phyloP scores from a whole-genome alignment of 2,113 vertebrate genomes.

The Sander lucioperca region DNA sequence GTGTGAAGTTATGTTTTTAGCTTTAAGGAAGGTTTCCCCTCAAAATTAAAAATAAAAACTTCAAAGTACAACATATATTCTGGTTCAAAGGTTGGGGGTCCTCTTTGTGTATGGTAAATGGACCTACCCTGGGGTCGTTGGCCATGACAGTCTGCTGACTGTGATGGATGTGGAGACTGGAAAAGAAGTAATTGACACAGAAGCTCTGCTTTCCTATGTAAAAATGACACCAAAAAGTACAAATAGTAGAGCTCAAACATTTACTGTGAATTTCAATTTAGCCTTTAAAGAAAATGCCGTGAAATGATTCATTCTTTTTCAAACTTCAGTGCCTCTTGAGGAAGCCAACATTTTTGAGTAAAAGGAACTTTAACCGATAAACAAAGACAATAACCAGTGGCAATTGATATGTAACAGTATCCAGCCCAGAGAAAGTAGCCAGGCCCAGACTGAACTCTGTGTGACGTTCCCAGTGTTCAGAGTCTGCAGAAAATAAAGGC shows the following conservation, averaged over 20 bases:
- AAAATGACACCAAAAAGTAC: constrained; percentile 17
- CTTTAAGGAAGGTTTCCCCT: not conserved
- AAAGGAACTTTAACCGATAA: constrained; percentile 39
- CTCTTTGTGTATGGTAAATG: not conserved
- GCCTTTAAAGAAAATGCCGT: not conserved
- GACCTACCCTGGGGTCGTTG: constrained; percentile 50
- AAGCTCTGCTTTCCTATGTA: constrained; percentile 59
- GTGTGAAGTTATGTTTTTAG: not conserved
- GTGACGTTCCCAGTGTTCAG: constrained; percentile 56
- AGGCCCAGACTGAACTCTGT: constrained; percentile 61
- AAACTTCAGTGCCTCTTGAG: not conserved
- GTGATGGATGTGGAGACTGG: constrained; percentile 34
- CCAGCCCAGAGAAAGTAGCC: constrained; percentile 38
- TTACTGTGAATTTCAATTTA: not conserved
- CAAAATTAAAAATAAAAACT: not conserved
- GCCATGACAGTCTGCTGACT: constrained; percentile 44
- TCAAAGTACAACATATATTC: not conserved
- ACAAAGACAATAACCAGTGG: constrained; percentile 54
- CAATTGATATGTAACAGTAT: constrained; percentile 46
- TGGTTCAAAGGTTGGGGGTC: not conserved
- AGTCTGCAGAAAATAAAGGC: constrained; percentile 33
- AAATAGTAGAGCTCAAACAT: constrained; percentile 7
- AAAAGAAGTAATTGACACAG: constrained; percentile 30
- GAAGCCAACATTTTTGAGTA: not conserved
- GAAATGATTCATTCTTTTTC: constrained; percentile 5